Evolutionary conservation across 2,113 vertebrate genomes (phyloP).

Genomic region (Prolemur simus): DNA sequence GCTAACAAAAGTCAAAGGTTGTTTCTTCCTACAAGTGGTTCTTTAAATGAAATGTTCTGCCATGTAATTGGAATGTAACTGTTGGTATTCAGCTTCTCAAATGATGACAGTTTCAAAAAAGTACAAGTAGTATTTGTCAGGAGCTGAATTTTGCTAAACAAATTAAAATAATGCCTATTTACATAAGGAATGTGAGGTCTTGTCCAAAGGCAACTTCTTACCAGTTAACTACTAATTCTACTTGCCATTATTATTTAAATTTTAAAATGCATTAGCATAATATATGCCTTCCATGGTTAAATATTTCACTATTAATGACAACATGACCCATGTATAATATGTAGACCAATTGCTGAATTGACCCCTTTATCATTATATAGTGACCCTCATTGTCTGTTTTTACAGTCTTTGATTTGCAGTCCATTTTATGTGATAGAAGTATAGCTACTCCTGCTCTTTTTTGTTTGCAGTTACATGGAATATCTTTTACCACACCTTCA

Average conservation of each 20-base stretch:
- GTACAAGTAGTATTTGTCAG: background rate
- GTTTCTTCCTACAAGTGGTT: background rate
- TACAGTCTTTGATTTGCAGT: no score
- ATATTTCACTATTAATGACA: background rate
- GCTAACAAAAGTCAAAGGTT: constrained; percentile 52
- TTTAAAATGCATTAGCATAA: background rate
- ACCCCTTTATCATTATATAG: no score
- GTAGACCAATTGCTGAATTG: background rate
- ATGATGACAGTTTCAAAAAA: background rate
- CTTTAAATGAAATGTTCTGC: constrained; percentile 23
- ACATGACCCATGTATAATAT: background rate
- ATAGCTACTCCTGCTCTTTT: no score
- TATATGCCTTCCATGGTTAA: background rate
- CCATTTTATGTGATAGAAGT: no score
- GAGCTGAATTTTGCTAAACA: background rate
- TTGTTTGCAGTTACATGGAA: no score
- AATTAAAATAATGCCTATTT: constrained; percentile 28
- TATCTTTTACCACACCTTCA: no score
- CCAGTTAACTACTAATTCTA: background rate
- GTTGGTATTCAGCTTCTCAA: background rate
- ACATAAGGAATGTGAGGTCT: background rate
- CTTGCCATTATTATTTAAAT: constrained; percentile 17
- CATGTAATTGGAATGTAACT: background rate
- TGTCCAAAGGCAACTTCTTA: background rate
- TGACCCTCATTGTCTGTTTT: no score